Evolutionary conservation across 2,888 invertebrate species (phyloP), one percentile per base, ranked within the genome.

Genomic region (Brachyptera risi): DNA sequence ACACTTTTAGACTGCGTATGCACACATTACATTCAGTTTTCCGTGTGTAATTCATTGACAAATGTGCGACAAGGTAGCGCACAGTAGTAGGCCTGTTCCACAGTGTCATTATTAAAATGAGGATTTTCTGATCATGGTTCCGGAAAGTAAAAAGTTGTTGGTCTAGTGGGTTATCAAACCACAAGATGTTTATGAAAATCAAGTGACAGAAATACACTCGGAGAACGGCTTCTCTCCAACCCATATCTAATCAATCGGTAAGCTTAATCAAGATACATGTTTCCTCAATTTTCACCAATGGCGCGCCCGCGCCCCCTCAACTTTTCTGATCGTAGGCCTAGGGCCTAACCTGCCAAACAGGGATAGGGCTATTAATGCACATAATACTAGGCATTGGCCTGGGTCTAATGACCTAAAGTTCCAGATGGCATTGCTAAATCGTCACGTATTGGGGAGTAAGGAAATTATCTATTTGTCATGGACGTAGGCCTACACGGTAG

Each of bases 31-130:
- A 5, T 7, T 21, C 24, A 47, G 47, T 23, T 3, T 23, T 24
- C n/a, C 47, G 13, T 11, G 24, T 15, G 23, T 31, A 37, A 35
- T 47, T 61, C 57, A 61, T 50, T 61, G 61, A 61, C 61, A 58
- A 61, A 61, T 61, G 61, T 44, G 49, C 51, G 35, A 57, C 11
- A 17, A 26, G 57, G 37, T 57, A 40, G 61, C 50, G 61, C 42
- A 58, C 38, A 9, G 24, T 23, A 17, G 15, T 31, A 31, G 23
- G 23, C 47, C 9, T 47, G 19, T 3, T 17, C 23, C 24, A 19
- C 47, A 42, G 61, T 61, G 44, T 50, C 61, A 61, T 51, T 57
- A 50, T 35, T 51, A 26, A 38, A 61, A 61, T 61, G 58, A 42
- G 42, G 19, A 24, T 21, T 47, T 24, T 23, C 47, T 47, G 47